Conservation (phyloP, 1,140 invertebrate genomes). For the Venturia canescens region DNA sequence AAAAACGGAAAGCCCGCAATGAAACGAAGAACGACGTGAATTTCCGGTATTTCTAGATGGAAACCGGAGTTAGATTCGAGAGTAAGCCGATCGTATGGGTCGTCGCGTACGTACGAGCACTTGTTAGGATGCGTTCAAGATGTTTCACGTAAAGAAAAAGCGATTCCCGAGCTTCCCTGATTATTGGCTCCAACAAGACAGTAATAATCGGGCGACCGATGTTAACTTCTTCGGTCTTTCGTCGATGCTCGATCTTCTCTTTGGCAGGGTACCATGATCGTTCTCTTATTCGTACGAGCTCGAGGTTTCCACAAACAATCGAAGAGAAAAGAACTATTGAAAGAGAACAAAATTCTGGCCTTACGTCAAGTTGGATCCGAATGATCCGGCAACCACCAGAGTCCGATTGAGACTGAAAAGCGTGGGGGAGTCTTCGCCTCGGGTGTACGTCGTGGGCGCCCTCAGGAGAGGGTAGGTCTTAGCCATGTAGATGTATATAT, state of each 20-base stretch:
- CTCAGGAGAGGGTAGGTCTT: slow-evolving; percentile 26
- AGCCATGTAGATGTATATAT: neutral
- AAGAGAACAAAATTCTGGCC: slow-evolving; percentile 52
- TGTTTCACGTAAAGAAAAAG: too few species aligned
- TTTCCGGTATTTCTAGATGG: too few species aligned
- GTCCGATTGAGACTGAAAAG: slow-evolving; percentile 64
- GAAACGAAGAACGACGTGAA: too few species aligned
- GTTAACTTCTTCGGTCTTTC: neutral
- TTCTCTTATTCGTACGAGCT: neutral
- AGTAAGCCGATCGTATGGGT: too few species aligned
- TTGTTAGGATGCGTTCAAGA: too few species aligned
- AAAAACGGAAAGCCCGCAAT: too few species aligned
- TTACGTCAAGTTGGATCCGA: slow-evolving; percentile 45
- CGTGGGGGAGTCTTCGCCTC: slow-evolving; percentile 57
- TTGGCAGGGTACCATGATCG: neutral
- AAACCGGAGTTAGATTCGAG: too few species aligned
- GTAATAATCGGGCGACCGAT: neutral
- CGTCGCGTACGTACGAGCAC: too few species aligned
- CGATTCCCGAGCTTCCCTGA: too few species aligned
- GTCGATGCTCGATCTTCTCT: neutral
- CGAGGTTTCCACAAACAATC: neutral
- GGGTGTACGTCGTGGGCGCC: slow-evolving; percentile 57
- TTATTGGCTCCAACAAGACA: neutral
- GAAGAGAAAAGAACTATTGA: slow-evolving; percentile 44
- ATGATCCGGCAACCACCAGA: slow-evolving; percentile 61